Base-by-base conservation (phyloP, 1,140 invertebrate genomes). In the Bradynema listronoti region DNA sequence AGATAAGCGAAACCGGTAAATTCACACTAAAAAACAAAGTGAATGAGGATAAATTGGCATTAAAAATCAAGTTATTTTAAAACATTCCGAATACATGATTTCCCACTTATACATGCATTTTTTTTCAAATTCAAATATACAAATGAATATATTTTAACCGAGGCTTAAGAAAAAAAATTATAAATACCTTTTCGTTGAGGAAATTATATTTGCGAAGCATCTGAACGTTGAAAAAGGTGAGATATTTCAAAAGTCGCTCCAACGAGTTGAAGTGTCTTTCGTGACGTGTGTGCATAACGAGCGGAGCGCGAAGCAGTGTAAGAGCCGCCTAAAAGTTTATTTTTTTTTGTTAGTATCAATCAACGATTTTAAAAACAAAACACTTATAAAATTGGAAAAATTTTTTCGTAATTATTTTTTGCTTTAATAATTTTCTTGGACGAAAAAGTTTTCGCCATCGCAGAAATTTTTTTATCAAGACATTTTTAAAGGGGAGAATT, bases 191-290 rank as follows among this genome's bases (percentile, higher is more conserved):
- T 22, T 69, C 59, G 47, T 77, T 58, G 22, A 76, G 47, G 25
- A 76, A 57, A 42, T 78, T 66, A 27, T 76, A 56, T 41, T 61
- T 60, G 29, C 73, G 46, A 11, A 76, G 65, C 9, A 76, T 32
- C 51, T 76, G 75, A 29, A 76, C 54, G 32, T 72, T 75, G 63
- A 78, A 76, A 5, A 65, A 60, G n/a, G 64, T 56, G 32, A 74
- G 61, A 36, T 54, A 47, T 30, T 62, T 52, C 27, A 78, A 57
- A 16, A 74, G 43, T n/a, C 63, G 58, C 5, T 56, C 24, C 14
- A 75, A 54, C 14, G 22, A 1, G 11, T n/a, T 59, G 34, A 25
- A 11, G 24, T 34, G 16, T 16, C 6, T 43, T 25, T 65, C 61
- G 27, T 53, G 30, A 6, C 58, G 47, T 7, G 75, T 76, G 22